phyloP scores from a whole-genome alignment of 2,888 invertebrate genomes.

The Drosophila peninsularis region DNA sequence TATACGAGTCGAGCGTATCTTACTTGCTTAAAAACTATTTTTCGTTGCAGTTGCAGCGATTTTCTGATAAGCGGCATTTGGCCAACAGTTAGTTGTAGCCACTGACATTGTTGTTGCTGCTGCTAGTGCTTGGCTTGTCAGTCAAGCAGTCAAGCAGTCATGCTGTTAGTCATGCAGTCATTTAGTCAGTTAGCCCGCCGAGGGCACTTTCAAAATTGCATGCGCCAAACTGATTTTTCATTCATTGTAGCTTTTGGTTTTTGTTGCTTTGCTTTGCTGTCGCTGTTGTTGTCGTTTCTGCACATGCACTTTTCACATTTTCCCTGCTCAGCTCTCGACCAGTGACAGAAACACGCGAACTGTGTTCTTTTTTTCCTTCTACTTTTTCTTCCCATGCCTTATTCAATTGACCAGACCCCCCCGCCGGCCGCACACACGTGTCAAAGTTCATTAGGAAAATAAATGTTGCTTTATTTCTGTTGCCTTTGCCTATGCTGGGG shows the following conservation, averaged over 20 bases:
- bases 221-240: conserved; percentile 79
- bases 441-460: conserved; percentile 77
- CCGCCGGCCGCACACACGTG: conserved; percentile 41
- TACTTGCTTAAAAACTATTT: not conserved
- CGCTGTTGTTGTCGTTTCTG: conserved; percentile 25
- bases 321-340: conserved; percentile 58
- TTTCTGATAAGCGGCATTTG: conserved; percentile 50
- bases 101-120: not conserved
- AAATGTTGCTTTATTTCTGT: conserved; percentile 32
- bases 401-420: conserved; percentile 2
- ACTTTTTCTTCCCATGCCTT: not conserved
- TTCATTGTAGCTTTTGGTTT: conserved; percentile 72
- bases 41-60: conserved; percentile 38
- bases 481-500: not conserved
- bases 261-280: conserved; percentile 15
- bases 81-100: conserved; percentile 16
- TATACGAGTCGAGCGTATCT: conserved; percentile 8
- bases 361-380: not conserved
- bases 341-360: conserved; percentile 69
- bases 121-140: conserved; percentile 46
- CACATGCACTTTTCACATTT: conserved; percentile 56
- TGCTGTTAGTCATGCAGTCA: conserved; percentile 51
- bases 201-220: conserved; percentile 73
- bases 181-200: conserved; percentile 44
- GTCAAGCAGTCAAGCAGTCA: conserved; percentile 41